phyloP scores from a whole-genome alignment of 2,888 invertebrate species.

The Polydrusus pterygomalis region DNA sequence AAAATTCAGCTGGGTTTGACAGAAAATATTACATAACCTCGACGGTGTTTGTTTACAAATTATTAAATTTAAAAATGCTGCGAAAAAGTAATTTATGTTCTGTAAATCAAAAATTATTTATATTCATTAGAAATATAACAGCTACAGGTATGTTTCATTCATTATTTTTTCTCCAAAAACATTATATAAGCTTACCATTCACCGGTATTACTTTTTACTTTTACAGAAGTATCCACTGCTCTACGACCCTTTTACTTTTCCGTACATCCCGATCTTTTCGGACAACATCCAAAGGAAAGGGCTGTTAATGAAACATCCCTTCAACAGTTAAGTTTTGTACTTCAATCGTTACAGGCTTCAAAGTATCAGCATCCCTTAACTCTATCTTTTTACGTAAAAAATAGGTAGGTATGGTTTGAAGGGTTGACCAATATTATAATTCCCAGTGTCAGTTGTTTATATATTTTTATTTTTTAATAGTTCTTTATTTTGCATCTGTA shows the following conservation, averaged over 20 bases:
- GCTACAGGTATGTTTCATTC: constrained; percentile 74
- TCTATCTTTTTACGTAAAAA: constrained; percentile 87
- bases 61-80: constrained; percentile 23
- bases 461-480: too few relatives aligned
- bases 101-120: constrained; percentile 22
- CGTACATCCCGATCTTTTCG: constrained; percentile 97
- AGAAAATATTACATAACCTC: constrained; percentile 16
- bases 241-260: constrained; percentile 95
- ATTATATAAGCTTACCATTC: not conserved
- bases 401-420: constrained; percentile 64
- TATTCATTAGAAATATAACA: constrained; percentile 38
- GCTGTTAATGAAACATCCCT: constrained; percentile 92
- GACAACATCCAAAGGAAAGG: constrained; percentile 91
- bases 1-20: not conserved
- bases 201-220: not conserved
- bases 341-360: constrained; percentile 85
- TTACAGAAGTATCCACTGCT: constrained; percentile 89
- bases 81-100: constrained; percentile 22
- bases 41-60: constrained; percentile 2
- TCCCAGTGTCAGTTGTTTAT: too few relatives aligned
- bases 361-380: constrained; percentile 77
- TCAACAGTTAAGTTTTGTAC: constrained; percentile 88
- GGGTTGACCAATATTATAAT: too few relatives aligned
- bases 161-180: not conserved
- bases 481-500: constrained; percentile 1